phyloP scores from a whole-genome alignment of 2,888 invertebrate species.

The Orthosia gracilis region DNA sequence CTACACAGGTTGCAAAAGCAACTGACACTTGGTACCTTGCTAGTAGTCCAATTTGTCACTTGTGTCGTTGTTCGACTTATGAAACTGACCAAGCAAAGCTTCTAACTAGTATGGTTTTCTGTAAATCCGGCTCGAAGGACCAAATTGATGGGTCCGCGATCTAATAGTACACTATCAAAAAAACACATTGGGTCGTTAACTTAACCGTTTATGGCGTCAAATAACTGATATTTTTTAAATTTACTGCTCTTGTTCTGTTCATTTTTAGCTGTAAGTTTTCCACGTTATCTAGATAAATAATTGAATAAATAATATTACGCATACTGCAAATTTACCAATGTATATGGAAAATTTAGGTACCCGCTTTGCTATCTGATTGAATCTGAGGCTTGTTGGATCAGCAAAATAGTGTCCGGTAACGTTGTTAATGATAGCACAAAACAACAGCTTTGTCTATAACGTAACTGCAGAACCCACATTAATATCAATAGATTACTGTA shows the following conservation, averaged over 20 bases:
- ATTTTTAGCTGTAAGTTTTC: too few relatives aligned
- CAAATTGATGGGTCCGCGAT: neutral
- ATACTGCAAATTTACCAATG: too few relatives aligned
- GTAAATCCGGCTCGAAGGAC: neutral
- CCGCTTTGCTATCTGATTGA: neutral
- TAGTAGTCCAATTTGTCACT: neutral
- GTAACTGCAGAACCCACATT: constrained; percentile 12
- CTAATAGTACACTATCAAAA: too few relatives aligned
- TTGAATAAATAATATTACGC: too few relatives aligned
- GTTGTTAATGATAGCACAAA: neutral
- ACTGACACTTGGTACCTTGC: neutral
- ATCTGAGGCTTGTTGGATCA: neutral
- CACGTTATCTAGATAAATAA: too few relatives aligned
- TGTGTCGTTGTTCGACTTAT: neutral
- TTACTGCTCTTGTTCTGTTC: too few relatives aligned
- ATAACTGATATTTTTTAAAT: too few relatives aligned
- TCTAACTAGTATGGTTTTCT: neutral
- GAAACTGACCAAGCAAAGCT: neutral
- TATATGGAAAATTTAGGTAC: neutral
- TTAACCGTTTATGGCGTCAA: too few relatives aligned
- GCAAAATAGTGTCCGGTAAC: neutral
- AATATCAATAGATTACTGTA: constrained; percentile 29
- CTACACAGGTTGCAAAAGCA: neutral
- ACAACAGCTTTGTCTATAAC: constrained; percentile 1
- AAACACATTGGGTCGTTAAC: too few relatives aligned